Evolutionary conservation across 2,797 vertebrate species (phyloP), one percentile per base, ranked within the genome.

Genomic region (Sebastes flavidus): DNA sequence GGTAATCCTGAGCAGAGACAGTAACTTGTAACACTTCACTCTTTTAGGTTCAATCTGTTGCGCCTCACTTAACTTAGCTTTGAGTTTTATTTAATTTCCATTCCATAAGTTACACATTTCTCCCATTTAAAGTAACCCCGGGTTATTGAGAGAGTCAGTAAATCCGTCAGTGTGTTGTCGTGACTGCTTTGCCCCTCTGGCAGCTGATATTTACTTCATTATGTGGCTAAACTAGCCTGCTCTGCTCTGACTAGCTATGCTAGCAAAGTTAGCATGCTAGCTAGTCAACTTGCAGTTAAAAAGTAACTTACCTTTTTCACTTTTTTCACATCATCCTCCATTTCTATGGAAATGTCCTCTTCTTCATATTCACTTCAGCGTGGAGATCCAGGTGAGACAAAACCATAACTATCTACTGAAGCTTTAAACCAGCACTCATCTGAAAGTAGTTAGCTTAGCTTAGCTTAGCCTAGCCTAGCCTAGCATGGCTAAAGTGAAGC

Each of bases 291-390:
- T 76, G 14, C 30, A 24, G 24, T 54, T 14, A 38, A 38, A 38
- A 80, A 78, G 78, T 79, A n/a, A 24, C 93, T 91, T 94, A 96
- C 96, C 96, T 97, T 97, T 94, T 96, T 97, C 66, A 96, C 95
- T 96, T 97, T 97, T 92, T 97, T 97, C 78, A 95, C 95, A 88
- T 97, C 96, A 91, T 97, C 96, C 91, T 96, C 96, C 96, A 97
- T 97, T 72, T 96, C 95, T 96, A 96, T 24, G 91, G 84, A 56
- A 86, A 85, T 66, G 76, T 94, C 87, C 76, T 93, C 89, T 86
- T 94, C 94, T 90, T 96, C 95, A 96, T 96, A 92, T 90, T 93
- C 92, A 89, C 73, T 80, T 91, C 85, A 69, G 83, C 82, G 59
- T 63, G 70, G 82, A 80, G 74, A 80, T 87, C 82, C 89, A 75